phyloP scores from a whole-genome alignment of 2,888 invertebrate species.

The Athrips mouffetella region DNA sequence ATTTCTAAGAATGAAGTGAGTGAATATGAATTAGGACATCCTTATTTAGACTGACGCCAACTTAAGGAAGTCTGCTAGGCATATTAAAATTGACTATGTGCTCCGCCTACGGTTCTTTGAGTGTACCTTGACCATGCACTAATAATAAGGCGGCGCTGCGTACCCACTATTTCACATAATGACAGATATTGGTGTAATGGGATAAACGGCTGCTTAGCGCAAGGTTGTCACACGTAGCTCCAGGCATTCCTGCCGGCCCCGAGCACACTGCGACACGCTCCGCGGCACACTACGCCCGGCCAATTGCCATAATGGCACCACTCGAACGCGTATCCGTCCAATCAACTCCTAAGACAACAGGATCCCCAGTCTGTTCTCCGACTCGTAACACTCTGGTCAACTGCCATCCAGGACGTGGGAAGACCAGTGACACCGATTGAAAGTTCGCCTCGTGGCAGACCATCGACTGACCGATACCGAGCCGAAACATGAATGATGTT shows the following conservation, averaged over 20 bases:
- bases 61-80: constrained; percentile 4
- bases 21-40: constrained; percentile 9
- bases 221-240: constrained; percentile 66
- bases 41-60: constrained; percentile 2
- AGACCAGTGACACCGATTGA: constrained; percentile 26
- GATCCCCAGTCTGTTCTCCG: constrained; percentile 54
- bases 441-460: constrained; percentile 22
- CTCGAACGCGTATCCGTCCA: constrained; percentile 73
- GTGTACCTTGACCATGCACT: constrained; percentile 72
- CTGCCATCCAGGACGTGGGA: constrained; percentile 23
- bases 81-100: not conserved
- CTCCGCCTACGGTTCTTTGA: constrained; percentile 33
- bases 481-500: constrained; percentile 12
- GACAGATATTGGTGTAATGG: constrained; percentile 69
- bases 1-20: not conserved
- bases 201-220: constrained; percentile 71
- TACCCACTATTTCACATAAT: constrained; percentile 62
- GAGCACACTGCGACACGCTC: constrained; percentile 35
- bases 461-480: constrained; percentile 8
- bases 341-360: constrained; percentile 69
- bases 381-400: constrained; percentile 41
- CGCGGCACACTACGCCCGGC: constrained; percentile 55
- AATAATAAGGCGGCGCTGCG: constrained; percentile 39
- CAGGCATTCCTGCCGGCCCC: constrained; percentile 58
- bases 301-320: constrained; percentile 72